Percentiles rank a stretch among this genome's conserved stretches.
phyloP scores from a whole-genome alignment of 2,797 vertebrate species.

The Pseudomugil tenellus region DNA sequence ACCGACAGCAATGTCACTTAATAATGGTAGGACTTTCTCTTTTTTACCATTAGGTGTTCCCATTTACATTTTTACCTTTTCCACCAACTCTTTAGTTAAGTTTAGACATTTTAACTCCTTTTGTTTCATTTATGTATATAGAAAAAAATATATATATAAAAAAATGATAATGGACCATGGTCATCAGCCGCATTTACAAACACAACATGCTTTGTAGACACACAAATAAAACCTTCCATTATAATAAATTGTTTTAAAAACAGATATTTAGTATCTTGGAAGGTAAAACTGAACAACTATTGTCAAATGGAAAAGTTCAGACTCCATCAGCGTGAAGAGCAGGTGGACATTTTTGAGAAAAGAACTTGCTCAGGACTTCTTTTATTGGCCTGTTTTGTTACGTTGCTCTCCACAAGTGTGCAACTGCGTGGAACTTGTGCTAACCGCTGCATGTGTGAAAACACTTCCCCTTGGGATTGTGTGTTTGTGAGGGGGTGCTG shows the following conservation, averaged over 20 bases:
- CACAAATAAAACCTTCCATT: neutral
- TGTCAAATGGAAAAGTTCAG: neutral
- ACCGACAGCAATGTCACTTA: no score
- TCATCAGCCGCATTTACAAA: neutral
- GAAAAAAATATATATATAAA: neutral
- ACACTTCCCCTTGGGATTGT: constrained; percentile 39
- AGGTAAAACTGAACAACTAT: neutral
- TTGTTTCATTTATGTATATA: neutral
- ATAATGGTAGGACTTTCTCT: no score
- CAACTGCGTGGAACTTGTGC: constrained; percentile 22
- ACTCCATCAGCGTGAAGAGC: neutral
- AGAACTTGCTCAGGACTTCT: neutral
- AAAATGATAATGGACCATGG: neutral
- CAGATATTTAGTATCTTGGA: neutral
- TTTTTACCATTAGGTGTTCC: neutral
- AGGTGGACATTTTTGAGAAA: neutral
- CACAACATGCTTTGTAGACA: no score
- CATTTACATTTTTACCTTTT: neutral
- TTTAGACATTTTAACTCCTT: neutral
- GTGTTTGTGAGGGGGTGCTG: constrained; percentile 24
- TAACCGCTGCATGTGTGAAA: constrained; percentile 41
- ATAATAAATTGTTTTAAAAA: neutral
- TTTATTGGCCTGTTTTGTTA: constrained; percentile 8
- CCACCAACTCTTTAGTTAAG: neutral
- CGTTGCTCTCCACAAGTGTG: constrained; percentile 24